Conservation (phyloP, 2,113 vertebrate genomes). For the Triplophysa siluroides region DNA sequence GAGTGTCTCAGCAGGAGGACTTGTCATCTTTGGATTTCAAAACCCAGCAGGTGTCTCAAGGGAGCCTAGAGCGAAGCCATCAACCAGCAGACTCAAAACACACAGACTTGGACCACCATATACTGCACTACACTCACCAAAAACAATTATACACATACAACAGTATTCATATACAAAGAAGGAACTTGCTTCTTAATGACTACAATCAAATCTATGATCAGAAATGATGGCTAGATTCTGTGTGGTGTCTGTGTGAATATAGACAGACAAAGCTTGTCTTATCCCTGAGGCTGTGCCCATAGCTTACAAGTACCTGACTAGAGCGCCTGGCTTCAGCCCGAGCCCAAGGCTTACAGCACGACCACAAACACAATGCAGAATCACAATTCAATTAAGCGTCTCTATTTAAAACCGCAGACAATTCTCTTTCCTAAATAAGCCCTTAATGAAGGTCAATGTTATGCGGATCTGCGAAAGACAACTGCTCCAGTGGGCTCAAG, state of each 20-base stretch:
- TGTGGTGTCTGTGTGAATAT: neutral
- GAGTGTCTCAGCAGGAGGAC: conserved; percentile 30
- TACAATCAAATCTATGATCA: neutral
- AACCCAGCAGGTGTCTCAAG: conserved; percentile 11
- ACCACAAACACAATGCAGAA: neutral
- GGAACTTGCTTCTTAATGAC: too few relatives aligned
- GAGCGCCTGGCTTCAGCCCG: conserved; percentile 5
- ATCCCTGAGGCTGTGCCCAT: conserved; percentile 28
- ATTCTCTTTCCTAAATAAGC: conserved; percentile 50
- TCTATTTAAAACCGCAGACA: neutral
- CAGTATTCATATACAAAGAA: too few relatives aligned
- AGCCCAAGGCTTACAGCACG: conserved; percentile 3
- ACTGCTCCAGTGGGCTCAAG: conserved; percentile 44
- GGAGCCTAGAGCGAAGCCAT: neutral
- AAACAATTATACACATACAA: too few relatives aligned
- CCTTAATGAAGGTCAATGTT: conserved; percentile 63
- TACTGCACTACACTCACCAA: neutral
- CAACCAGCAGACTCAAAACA: conserved; percentile 21
- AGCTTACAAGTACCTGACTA: conserved; percentile 27
- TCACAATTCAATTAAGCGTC: conserved; percentile 45
- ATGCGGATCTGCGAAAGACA: conserved; percentile 53
- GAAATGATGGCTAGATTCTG: neutral
- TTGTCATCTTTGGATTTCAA: conserved; percentile 37
- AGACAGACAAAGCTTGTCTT: neutral
- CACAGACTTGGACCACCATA: neutral